Evolutionary conservation across 1,140 invertebrate species (phyloP).

Genomic region (Patella vulgata): DNA sequence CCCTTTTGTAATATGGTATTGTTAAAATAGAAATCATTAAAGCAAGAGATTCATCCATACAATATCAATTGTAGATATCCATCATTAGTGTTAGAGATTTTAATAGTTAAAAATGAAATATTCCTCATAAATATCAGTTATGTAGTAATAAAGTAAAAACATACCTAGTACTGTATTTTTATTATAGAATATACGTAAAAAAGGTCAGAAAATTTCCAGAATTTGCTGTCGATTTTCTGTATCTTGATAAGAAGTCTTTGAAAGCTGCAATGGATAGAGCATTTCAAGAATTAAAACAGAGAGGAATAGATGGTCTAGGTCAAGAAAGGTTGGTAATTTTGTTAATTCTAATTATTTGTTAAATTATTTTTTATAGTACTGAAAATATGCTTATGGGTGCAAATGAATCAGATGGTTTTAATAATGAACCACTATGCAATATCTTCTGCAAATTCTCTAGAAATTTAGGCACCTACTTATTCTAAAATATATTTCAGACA

Average conservation of each 20-base stretch:
- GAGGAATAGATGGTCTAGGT: constrained; percentile 53
- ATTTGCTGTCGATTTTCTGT: constrained; percentile 51
- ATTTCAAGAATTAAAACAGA: constrained; percentile 61
- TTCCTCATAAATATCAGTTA: too few species aligned
- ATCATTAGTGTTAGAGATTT: too few species aligned
- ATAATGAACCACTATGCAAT: not conserved
- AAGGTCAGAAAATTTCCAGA: constrained; percentile 65
- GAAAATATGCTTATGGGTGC: too few species aligned
- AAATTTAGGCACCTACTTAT: too few species aligned
- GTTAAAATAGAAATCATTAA: too few species aligned
- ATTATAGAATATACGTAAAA: constrained; percentile 67
- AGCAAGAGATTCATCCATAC: too few species aligned
- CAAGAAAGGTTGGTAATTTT: constrained; percentile 54
- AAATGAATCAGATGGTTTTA: not conserved
- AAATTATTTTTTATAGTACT: not conserved
- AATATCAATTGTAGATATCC: too few species aligned
- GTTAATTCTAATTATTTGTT: constrained; percentile 8
- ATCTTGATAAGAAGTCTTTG: constrained; percentile 58
- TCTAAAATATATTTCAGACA: too few species aligned
- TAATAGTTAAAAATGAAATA: too few species aligned
- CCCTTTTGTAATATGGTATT: too few species aligned
- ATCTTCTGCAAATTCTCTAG: not conserved
- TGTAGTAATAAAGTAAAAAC: too few species aligned
- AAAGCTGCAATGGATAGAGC: constrained; percentile 64
- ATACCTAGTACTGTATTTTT: too few species aligned